These are phyloP conservation scores for Rhincodon typus DNA, from an alignment of 2,797 vertebrate species.

Conservation along the genomic window DNA sequence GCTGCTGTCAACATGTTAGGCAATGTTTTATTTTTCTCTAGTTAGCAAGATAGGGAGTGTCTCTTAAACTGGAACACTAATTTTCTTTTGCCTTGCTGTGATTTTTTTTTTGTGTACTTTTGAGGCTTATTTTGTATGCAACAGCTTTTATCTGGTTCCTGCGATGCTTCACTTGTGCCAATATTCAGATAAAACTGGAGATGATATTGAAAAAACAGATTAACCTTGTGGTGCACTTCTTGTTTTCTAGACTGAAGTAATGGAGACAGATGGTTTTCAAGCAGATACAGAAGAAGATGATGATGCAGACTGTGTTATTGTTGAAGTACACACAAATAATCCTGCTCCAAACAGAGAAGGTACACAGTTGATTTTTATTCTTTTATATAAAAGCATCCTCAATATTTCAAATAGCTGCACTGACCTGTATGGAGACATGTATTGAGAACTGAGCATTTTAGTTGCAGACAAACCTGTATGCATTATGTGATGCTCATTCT, in stretches of 20 bases:
- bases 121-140: background rate
- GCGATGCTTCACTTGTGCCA: background rate
- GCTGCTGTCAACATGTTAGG: background rate
- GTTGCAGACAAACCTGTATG: background rate
- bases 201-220: background rate
- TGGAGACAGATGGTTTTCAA: conserved; percentile 84
- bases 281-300: conserved; percentile 91
- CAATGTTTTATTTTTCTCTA: background rate
- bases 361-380: background rate
- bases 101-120: background rate
- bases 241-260: conserved; percentile 55
- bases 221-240: background rate
- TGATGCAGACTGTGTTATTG: conserved; percentile 70
- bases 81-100: background rate
- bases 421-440: background rate
- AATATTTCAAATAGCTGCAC: background rate
- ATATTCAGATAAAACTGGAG: too few relatives aligned
- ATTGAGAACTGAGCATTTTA: background rate
- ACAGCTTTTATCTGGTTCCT: background rate
- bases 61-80: background rate
- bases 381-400: background rate
- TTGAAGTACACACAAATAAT: conserved; percentile 54
- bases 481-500: background rate
- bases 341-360: background rate
- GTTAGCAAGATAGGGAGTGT: background rate